These are phyloP conservation scores for Leptobrachium leishanense DNA, from an alignment of 2,113 vertebrate species.

Conservation along the genomic window DNA sequence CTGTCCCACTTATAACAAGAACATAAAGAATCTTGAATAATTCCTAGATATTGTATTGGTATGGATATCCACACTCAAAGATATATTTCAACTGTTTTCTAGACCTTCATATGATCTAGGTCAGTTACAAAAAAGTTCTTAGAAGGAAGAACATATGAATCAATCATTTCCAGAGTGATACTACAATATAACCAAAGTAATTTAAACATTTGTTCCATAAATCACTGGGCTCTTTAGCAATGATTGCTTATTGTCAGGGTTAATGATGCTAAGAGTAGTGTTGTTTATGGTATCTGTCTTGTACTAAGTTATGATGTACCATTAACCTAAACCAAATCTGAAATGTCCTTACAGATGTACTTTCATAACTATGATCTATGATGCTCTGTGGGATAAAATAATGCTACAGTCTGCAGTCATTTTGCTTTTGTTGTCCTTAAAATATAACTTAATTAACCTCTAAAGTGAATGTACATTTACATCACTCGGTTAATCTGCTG, in stretches of 20 bases:
- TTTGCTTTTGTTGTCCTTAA: constrained; percentile 14
- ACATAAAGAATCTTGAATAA: background rate
- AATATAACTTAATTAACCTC: constrained; percentile 24
- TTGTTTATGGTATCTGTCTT: constrained; percentile 16
- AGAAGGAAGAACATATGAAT: background rate
- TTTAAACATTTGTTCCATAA: constrained; percentile 18
- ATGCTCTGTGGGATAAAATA: constrained; percentile 13
- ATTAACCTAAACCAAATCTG: constrained; percentile 33
- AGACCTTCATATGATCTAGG: constrained; percentile 3
- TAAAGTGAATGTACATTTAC: background rate
- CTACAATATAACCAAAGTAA: background rate
- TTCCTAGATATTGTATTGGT: background rate
- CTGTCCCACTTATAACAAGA: constrained; percentile 28
- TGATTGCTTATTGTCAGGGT: constrained; percentile 35
- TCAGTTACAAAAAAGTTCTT: background rate
- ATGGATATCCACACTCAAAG: background rate
- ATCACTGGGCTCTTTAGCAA: constrained; percentile 24
- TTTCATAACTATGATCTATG: constrained; percentile 24
- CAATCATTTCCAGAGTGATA: background rate
- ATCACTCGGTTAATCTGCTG: background rate
- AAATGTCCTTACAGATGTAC: background rate
- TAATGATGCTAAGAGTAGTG: constrained; percentile 30
- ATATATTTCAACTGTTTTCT: background rate
- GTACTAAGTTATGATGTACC: constrained; percentile 25
- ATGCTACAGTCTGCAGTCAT: constrained; percentile 20